A percentile compares a stretch with the other conserved stretches of the same genome.
These are phyloP conservation scores for Enteromius paludinosus DNA, from an alignment of 2,797 vertebrate species.

Conservation along the genomic window DNA sequence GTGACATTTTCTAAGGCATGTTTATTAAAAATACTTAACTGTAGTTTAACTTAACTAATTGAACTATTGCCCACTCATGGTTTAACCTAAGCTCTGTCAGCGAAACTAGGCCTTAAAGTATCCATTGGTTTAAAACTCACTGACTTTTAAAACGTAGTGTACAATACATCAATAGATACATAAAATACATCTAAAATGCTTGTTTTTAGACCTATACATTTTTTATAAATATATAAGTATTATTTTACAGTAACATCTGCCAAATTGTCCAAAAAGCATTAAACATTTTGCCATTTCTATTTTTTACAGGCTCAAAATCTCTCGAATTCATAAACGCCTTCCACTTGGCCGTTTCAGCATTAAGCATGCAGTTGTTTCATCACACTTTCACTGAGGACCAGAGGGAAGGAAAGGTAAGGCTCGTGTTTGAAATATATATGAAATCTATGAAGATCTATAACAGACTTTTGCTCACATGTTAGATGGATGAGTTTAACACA, in stretches of 20 bases:
- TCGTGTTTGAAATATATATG: constrained; percentile 6
- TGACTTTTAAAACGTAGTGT: not conserved
- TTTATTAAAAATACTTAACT: not conserved
- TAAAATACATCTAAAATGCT: not conserved
- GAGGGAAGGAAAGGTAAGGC: constrained; percentile 61
- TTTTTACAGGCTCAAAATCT: constrained; percentile 66
- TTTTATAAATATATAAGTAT: not conserved
- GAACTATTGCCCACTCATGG: not conserved
- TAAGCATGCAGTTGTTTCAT: constrained; percentile 77
- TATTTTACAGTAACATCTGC: not conserved
- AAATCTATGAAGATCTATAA: not conserved
- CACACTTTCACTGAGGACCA: constrained; percentile 69
- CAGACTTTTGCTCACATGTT: constrained; percentile 2
- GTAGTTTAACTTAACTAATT: not conserved
- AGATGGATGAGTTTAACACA: constrained; percentile 58
- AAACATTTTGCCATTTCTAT: not conserved
- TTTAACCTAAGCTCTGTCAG: not conserved
- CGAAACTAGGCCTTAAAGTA: not conserved
- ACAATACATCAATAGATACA: not conserved
- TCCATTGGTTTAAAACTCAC: not conserved
- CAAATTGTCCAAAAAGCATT: not conserved
- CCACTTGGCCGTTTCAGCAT: constrained; percentile 74
- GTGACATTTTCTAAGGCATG: no score
- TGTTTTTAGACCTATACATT: not conserved
- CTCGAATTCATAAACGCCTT: constrained; percentile 72